Evolutionary conservation across 2,113 vertebrate species (phyloP), one percentile per base, ranked within the genome.

Genomic region (Donacobius atricapilla): DNA sequence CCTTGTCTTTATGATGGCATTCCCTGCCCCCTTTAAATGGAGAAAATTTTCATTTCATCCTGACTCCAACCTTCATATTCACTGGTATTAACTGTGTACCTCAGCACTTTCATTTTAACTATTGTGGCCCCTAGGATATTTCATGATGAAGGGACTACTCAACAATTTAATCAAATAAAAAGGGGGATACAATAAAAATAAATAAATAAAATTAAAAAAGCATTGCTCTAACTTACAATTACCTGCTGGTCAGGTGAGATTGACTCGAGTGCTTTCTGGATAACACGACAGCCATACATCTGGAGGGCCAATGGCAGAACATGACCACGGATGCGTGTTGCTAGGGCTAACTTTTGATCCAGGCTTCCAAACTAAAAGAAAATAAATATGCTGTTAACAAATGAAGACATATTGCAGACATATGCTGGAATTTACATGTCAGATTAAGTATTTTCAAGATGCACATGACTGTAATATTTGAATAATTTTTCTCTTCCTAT

Each of bases 181-280:
- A 77, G 30, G 69, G 3, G 2, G 18, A 27, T 65, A 44, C 23
- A 77, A 72, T 83, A 68, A 73, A 90, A 92, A 83, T 8, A 81
- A 93, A 64, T 47, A 94, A 94, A 79, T 69, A 70, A 76, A 81
- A 68, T 21, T 1, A 3, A 92, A 91, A 94, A 97, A 95, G 89
- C 82, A 73, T 88, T 96, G 97, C 90, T 97, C 97, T 98, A 98
- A 99, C 99, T 99, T 99, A 99, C 99, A 99, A 99, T 99, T 99
- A 99, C 99, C 99, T 99, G 99, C 98, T 99, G 99, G 98, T 99
- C 99, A 97, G 99, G 99, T 93, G 99, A 99, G 95, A 99, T 99
- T 61, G 99, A 99, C 96, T 99, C 99, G n/a, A 99, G 96, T 13
- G 99, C 99, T 96, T 99, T 99, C 97, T 99, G 99, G 97, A 99